Conservation (phyloP, 2,797 vertebrate genomes). For the Myotis pilosus region DNA sequence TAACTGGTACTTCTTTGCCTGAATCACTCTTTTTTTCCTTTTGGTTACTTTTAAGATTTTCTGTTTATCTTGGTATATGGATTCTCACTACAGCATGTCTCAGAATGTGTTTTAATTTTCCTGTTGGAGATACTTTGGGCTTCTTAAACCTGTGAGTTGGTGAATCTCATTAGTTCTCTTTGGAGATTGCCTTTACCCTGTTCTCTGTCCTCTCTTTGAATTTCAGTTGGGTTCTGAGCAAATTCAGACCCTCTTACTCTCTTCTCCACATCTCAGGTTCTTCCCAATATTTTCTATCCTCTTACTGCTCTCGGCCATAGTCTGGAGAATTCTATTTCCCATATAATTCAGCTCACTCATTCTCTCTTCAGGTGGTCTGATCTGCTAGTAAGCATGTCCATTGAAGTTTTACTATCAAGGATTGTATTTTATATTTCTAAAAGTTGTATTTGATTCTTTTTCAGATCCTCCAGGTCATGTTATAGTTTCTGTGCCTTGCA, state of each 20-base stretch:
- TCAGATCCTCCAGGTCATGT: slow-evolving; percentile 1
- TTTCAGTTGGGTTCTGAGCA: neutral
- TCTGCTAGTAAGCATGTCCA: neutral
- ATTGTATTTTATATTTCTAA: neutral
- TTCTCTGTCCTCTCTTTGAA: neutral
- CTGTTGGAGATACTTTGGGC: neutral
- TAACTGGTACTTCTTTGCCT: neutral
- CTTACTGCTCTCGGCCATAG: neutral
- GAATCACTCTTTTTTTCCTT: neutral
- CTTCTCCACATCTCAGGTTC: neutral
- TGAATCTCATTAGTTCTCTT: neutral
- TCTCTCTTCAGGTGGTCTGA: neutral
- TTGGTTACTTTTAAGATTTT: neutral
- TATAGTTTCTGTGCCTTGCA: neutral
- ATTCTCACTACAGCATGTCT: neutral
- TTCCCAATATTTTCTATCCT: neutral
- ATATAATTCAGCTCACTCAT: neutral
- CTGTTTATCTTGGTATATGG: neutral
- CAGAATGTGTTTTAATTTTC: neutral
- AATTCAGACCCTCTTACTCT: neutral
- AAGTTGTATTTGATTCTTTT: neutral
- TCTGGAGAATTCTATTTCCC: neutral
- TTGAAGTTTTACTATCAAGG: neutral
- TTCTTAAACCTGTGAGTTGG: neutral
- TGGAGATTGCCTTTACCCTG: neutral